These are phyloP conservation scores for Bujurquina vittata DNA, from an alignment of 2,113 vertebrate genomes.

Conservation along the genomic window DNA sequence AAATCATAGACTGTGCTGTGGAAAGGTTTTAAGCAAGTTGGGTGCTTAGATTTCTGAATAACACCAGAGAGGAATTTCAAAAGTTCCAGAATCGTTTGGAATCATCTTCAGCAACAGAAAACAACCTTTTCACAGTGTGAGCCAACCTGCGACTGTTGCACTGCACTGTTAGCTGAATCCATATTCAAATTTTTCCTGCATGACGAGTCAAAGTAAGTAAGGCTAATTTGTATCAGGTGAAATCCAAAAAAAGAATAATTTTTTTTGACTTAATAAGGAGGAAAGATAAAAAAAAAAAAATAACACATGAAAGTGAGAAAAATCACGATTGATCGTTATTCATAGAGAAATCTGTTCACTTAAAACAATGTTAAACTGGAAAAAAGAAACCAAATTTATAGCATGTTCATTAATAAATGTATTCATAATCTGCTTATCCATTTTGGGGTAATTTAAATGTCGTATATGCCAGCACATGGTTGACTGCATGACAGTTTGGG, in stretches of 20 bases:
- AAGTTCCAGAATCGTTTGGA: not conserved
- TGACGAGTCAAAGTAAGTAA: too few species aligned
- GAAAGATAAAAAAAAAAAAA: too few species aligned
- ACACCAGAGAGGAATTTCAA: not conserved
- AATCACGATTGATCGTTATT: not conserved
- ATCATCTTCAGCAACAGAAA: not conserved
- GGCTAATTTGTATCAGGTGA: too few species aligned
- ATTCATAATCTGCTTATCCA: not conserved
- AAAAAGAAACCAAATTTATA: not conserved
- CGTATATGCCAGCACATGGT: not conserved
- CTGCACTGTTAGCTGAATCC: not conserved
- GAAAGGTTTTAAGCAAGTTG: not conserved
- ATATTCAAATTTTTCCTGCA: not conserved
- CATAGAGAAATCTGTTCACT: not conserved
- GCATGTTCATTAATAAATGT: not conserved
- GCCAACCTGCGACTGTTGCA: not conserved
- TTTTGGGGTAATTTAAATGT: not conserved
- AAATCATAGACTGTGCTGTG: not conserved
- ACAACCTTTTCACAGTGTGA: not conserved
- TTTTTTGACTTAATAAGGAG: too few species aligned
- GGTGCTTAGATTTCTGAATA: not conserved
- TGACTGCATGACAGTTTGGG: not conserved
- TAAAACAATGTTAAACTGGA: not conserved
- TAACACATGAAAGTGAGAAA: not conserved
- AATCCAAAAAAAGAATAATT: too few species aligned